Evolutionary conservation across 2,113 vertebrate genomes (phyloP).

Genomic region (Macquaria ambigua): DNA sequence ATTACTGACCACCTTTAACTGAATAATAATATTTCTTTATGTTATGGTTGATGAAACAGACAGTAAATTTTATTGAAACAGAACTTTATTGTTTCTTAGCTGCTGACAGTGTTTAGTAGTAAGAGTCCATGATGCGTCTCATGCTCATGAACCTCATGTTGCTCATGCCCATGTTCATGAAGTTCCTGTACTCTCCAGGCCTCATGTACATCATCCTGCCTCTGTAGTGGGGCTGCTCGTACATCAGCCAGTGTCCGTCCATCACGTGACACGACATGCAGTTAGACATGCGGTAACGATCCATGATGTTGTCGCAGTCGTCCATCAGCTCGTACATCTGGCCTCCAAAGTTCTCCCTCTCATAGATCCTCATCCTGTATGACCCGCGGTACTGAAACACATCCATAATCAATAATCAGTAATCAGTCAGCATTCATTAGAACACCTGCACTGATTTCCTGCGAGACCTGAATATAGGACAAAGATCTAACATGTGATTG

Average conservation of each 20-base stretch:
- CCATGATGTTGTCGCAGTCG: conserved; percentile 55
- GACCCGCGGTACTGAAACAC: conserved; percentile 25
- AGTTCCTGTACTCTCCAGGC: conserved; percentile 63
- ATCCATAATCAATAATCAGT: neutral
- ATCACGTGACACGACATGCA: conserved; percentile 59
- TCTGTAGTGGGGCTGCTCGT: conserved; percentile 57
- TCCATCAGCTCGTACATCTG: conserved; percentile 48
- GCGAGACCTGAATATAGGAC: neutral
- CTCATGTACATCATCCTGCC: conserved; percentile 64
- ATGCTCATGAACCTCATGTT: conserved; percentile 62
- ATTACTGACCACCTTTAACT: too few species aligned
- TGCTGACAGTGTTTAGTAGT: conserved; percentile 4
- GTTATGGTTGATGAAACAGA: neutral
- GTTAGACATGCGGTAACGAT: conserved; percentile 56
- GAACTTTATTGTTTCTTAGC: conserved; percentile 3
- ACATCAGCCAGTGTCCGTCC: conserved; percentile 66
- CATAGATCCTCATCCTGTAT: conserved; percentile 57
- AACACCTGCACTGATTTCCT: too few species aligned
- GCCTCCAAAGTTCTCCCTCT: conserved; percentile 55
- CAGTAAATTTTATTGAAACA: neutral
- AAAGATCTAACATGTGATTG: neutral
- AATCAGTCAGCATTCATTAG: too few species aligned
- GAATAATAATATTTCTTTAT: too few species aligned
- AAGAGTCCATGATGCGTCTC: conserved; percentile 60
- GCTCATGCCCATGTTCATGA: conserved; percentile 44